Evolutionary conservation across 2,888 invertebrate genomes (phyloP).

Genomic region (Cephus spinipes): DNA sequence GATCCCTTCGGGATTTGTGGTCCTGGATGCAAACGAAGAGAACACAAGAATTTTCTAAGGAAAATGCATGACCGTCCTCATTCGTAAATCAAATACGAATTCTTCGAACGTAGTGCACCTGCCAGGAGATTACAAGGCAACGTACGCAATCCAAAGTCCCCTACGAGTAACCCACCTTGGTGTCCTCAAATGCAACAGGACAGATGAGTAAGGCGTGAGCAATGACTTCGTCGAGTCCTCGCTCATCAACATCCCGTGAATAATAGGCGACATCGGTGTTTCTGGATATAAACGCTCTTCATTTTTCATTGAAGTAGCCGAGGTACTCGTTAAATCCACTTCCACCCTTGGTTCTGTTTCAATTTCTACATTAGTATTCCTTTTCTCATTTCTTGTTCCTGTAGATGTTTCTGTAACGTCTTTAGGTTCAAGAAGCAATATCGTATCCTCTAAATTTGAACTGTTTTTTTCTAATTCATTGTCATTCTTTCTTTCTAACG

Average conservation of each 20-base stretch:
- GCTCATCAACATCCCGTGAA: not conserved
- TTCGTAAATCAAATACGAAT: not conserved
- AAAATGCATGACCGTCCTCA: not conserved
- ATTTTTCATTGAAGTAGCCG: not conserved
- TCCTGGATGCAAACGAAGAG: constrained; percentile 50
- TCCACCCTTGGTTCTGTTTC: not conserved
- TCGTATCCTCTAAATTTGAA: not conserved
- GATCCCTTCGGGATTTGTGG: constrained; percentile 55
- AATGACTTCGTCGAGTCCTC: constrained; percentile 8
- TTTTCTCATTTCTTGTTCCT: not conserved
- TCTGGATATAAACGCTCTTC: not conserved
- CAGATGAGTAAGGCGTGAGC: constrained; percentile 54
- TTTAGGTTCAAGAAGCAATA: constrained; percentile 15
- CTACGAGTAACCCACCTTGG: constrained; percentile 51
- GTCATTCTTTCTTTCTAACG: not conserved
- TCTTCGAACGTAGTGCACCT: constrained; percentile 3
- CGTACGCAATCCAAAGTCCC: not conserved
- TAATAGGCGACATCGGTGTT: not conserved
- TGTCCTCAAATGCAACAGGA: constrained; percentile 51
- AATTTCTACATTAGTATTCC: not conserved
- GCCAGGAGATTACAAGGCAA: not conserved
- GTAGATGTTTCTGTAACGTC: constrained; percentile 9
- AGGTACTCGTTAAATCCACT: not conserved
- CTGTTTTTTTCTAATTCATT: not conserved
- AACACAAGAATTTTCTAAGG: constrained; percentile 12